These are phyloP conservation scores for Bembecia ichneumoniformis DNA, from an alignment of 2,888 invertebrate genomes.

Conservation along the genomic window DNA sequence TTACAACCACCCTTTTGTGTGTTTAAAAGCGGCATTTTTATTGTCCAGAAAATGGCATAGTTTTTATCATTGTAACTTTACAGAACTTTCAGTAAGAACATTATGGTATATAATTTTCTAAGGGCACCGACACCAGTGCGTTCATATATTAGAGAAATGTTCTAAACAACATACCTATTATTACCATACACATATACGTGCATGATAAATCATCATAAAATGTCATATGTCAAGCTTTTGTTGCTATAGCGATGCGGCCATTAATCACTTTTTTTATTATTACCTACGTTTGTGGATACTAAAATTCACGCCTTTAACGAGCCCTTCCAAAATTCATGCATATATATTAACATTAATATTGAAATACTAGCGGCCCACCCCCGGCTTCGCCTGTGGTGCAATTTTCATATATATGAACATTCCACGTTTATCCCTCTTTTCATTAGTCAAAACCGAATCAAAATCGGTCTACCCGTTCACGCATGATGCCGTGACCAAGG, in stretches of 20 bases:
- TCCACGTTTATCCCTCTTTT: no score
- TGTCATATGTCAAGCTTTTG: conserved; percentile 27
- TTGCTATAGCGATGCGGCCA: conserved; percentile 18
- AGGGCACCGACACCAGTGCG: not conserved
- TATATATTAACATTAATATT: no score
- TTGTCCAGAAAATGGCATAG: not conserved
- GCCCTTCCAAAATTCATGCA: not conserved
- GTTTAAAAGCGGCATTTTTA: no score
- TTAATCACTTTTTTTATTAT: conserved; percentile 34
- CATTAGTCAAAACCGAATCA: no score
- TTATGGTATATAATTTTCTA: not conserved
- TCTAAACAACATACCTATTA: not conserved
- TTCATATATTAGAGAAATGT: not conserved
- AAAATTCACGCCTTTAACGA: not conserved
- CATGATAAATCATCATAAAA: conserved; percentile 34
- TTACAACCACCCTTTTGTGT: not conserved
- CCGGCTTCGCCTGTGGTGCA: no score
- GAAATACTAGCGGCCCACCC: no score
- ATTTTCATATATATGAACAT: no score
- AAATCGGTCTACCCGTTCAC: no score
- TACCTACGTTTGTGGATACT: conserved; percentile 18
- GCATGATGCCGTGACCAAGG: no score
- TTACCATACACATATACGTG: not conserved
- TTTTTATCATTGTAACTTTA: not conserved
- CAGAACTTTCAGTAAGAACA: not conserved